Percentiles rank a stretch among this genome's conserved stretches.
Conservation (phyloP, 2,888 invertebrate species). For the Ligdia adustata region DNA sequence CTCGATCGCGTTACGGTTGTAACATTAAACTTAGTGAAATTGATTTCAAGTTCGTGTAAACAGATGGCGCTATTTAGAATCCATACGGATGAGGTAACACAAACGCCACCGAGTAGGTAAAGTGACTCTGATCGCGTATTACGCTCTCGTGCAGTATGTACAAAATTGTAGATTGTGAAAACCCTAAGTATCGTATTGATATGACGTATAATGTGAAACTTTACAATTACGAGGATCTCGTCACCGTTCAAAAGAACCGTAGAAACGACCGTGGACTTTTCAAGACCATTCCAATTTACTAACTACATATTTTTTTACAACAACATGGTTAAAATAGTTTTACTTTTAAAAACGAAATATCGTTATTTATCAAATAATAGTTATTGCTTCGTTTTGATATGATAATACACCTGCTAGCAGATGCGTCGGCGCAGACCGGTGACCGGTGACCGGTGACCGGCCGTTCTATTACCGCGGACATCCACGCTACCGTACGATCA, state of each 20-base stretch:
- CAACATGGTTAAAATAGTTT: constrained; percentile 82
- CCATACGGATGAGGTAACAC: no score
- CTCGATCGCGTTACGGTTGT: no score
- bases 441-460: constrained; percentile 10
- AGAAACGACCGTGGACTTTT: constrained; percentile 78
- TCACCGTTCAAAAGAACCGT: constrained; percentile 81
- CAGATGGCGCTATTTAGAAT: no score
- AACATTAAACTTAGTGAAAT: no score
- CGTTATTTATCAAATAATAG: constrained; percentile 77
- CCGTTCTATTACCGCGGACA: constrained; percentile 7
- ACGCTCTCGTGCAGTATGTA: constrained; percentile 45
- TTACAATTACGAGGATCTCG: constrained; percentile 59
- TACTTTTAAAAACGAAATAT: constrained; percentile 76
- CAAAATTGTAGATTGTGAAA: constrained; percentile 53
- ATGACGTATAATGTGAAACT: constrained; percentile 71
- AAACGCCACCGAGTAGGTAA: no score
- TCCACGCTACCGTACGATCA: constrained; percentile 44
- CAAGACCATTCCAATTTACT: constrained; percentile 78
- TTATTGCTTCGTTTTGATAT: constrained; percentile 83
- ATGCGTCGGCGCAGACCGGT: constrained; percentile 34
- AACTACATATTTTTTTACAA: constrained; percentile 79
- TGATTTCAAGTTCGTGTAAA: no score
- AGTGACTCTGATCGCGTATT: constrained; percentile 9
- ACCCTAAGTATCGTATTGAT: constrained; percentile 65
- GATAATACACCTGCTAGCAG: constrained; percentile 68